Evolutionary conservation across 1,140 invertebrate genomes (phyloP).

Genomic region (Lasioglossum baleicum): DNA sequence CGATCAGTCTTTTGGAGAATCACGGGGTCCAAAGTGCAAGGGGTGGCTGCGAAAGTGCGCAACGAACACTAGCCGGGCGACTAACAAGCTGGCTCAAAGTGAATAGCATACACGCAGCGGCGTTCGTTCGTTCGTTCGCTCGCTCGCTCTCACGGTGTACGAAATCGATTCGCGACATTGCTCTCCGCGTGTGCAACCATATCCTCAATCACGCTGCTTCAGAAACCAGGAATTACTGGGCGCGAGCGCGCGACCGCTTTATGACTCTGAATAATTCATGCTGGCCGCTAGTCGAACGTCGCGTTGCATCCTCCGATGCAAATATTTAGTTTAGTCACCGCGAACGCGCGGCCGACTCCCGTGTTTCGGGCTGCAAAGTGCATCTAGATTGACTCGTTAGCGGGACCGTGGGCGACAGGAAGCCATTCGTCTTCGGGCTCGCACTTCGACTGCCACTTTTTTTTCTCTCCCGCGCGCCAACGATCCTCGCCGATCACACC

Average conservation of each 20-base stretch:
- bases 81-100: too few relatives aligned
- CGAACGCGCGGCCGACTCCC: neutral
- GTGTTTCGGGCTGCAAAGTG: conserved; percentile 30
- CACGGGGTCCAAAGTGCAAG: too few relatives aligned
- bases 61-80: too few relatives aligned
- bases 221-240: conserved; percentile 43
- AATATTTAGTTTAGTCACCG: conserved; percentile 44
- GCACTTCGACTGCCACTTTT: neutral
- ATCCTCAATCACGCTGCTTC: conserved; percentile 38
- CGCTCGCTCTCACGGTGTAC: neutral
- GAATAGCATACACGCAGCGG: neutral
- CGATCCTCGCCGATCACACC: neutral
- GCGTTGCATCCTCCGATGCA: conserved; percentile 15
- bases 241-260: conserved; percentile 39
- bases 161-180: conserved; percentile 40
- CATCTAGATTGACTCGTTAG: conserved; percentile 39
- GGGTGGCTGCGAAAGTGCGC: too few relatives aligned
- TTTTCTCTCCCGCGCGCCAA: neutral
- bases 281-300: conserved; percentile 25
- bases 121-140: neutral
- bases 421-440: conserved; percentile 9
- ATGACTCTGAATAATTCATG: conserved; percentile 54
- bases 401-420: conserved; percentile 5
- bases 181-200: conserved; percentile 11
- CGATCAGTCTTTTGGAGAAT: too few relatives aligned